Percentiles rank a stretch among this genome's conserved stretches.
Evolutionary conservation across 1,140 invertebrate genomes (phyloP).

Genomic region (Hormaphis cornu): DNA sequence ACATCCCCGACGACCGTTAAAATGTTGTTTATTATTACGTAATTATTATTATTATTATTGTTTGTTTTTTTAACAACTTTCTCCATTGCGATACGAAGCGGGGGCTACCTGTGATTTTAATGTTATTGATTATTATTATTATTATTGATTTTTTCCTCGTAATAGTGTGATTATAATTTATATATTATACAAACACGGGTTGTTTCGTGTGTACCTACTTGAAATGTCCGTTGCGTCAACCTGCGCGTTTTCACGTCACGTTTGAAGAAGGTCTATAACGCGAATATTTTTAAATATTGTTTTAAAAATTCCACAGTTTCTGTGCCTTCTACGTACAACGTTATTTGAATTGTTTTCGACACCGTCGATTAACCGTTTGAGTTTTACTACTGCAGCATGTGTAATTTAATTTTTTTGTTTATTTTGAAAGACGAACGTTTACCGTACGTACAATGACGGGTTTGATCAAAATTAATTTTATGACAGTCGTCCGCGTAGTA

Average conservation of each 20-base stretch:
- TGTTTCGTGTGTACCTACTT: too few relatives aligned
- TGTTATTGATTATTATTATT: slow-evolving; percentile 1
- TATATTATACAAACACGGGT: neutral
- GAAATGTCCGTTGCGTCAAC: too few relatives aligned
- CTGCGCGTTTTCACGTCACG: too few relatives aligned
- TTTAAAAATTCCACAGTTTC: neutral
- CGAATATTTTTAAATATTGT: neutral
- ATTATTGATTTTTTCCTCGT: neutral
- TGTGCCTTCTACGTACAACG: neutral
- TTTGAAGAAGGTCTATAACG: too few relatives aligned
- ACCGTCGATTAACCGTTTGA: neutral
- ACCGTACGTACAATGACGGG: too few relatives aligned
- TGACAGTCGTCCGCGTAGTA: too few relatives aligned
- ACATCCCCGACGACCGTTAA: neutral
- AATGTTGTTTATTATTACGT: neutral
- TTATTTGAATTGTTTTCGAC: neutral
- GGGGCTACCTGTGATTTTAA: slow-evolving; percentile 30
- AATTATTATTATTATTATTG: neutral
- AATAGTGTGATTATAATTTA: neutral
- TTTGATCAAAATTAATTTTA: too few relatives aligned
- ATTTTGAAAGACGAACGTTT: too few relatives aligned
- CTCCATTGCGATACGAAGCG: slow-evolving; percentile 17
- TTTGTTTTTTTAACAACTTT: neutral
- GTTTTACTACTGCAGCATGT: neutral
- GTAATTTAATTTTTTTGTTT: neutral